Conservation (phyloP, 2,113 vertebrate species). For the Fregata magnificens region DNA sequence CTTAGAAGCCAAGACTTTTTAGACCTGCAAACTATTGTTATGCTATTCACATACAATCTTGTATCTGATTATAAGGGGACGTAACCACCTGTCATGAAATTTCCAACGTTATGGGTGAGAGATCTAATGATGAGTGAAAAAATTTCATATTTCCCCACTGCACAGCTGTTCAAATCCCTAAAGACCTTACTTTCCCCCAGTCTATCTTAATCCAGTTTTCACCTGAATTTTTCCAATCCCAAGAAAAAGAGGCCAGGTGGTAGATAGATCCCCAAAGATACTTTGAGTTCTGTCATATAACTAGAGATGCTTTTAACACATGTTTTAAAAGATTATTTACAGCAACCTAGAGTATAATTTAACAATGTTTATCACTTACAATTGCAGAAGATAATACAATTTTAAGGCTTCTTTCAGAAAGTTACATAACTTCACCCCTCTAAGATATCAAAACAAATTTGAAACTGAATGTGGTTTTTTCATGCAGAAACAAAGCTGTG, state of each 20-base stretch:
- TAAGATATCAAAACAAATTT: not conserved
- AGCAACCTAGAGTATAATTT: not conserved
- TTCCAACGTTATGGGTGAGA: not conserved
- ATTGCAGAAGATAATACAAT: not conserved
- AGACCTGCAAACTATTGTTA: not conserved
- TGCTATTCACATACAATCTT: not conserved
- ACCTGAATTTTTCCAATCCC: constrained; percentile 46
- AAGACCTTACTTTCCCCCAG: not conserved
- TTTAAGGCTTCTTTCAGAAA: not conserved
- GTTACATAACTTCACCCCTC: not conserved
- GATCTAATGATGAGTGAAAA: not conserved
- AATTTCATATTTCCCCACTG: not conserved
- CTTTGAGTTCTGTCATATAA: constrained; percentile 23
- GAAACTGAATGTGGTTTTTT: not conserved
- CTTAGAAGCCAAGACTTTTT: not conserved
- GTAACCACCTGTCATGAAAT: not conserved
- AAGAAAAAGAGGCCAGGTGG: constrained; percentile 42
- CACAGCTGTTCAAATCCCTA: constrained; percentile 20
- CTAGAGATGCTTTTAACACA: constrained; percentile 17
- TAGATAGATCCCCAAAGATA: not conserved
- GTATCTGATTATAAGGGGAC: not conserved
- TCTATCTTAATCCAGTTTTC: constrained; percentile 36
- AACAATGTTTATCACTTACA: not conserved
- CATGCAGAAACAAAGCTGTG: not conserved
- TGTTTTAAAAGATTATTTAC: constrained; percentile 36